Conservation (phyloP, 2,888 invertebrate species). For the Penaeus monodon region DNA sequence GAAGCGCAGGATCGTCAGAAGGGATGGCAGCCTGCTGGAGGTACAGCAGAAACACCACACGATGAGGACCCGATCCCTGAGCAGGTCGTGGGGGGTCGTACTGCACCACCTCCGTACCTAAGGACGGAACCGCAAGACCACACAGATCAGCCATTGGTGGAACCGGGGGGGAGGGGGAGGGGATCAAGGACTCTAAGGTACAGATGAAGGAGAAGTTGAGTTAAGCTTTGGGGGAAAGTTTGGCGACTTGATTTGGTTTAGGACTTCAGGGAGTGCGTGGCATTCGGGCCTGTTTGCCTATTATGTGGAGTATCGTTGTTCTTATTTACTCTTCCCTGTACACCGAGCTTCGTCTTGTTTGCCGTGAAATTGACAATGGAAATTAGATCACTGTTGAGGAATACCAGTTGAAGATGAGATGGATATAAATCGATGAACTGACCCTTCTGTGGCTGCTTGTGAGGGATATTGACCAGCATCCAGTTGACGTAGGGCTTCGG, state of each 20-base stretch:
- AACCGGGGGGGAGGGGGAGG: not conserved
- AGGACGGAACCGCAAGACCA: not conserved
- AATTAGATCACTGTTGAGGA: too few relatives aligned
- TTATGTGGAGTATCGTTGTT: too few relatives aligned
- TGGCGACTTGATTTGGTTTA: too few relatives aligned
- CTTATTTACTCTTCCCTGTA: too few relatives aligned
- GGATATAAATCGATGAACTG: not conserved
- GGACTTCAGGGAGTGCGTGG: too few relatives aligned
- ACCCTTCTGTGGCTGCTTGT: constrained; percentile 52
- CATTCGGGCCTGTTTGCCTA: too few relatives aligned
- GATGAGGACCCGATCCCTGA: constrained; percentile 47
- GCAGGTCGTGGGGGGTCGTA: constrained; percentile 58
- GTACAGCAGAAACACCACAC: constrained; percentile 59
- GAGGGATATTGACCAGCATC: constrained; percentile 61
- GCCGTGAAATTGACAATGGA: too few relatives aligned
- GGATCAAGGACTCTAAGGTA: not conserved
- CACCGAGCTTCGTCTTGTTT: too few relatives aligned
- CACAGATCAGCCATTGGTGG: not conserved
- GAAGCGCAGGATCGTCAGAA: not conserved
- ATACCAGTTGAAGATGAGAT: too few relatives aligned
- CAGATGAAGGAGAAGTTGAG: constrained; percentile 2
- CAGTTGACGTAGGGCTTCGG: constrained; percentile 49
- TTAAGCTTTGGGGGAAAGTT: too few relatives aligned
- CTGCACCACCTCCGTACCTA: constrained; percentile 55
- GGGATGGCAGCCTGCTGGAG: constrained; percentile 34